Evolutionary conservation across 2,113 vertebrate species (phyloP).

Genomic region (Chaetodon trifascialis): DNA sequence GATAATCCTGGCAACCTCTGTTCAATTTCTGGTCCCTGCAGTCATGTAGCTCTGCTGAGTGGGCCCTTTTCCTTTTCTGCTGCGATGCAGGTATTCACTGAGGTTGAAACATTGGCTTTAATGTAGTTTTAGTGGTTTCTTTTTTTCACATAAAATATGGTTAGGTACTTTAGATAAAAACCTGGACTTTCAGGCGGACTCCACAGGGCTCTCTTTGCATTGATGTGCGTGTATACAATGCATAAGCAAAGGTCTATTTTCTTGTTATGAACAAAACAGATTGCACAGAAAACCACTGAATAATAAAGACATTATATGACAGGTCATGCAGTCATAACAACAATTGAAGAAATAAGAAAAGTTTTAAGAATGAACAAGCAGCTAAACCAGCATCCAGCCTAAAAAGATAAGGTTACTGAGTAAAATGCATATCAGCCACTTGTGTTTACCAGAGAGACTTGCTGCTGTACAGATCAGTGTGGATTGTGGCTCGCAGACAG

Average conservation of each 20-base stretch:
- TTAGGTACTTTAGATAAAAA: constrained; percentile 46
- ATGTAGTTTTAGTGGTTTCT: constrained; percentile 52
- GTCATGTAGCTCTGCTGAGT: constrained; percentile 72
- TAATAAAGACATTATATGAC: background rate
- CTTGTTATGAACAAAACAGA: constrained; percentile 1
- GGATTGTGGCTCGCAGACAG: background rate
- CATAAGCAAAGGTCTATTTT: background rate
- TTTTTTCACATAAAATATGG: constrained; percentile 47
- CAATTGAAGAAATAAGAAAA: background rate
- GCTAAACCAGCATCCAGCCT: background rate
- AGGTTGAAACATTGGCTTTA: constrained; percentile 64
- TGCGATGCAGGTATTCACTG: constrained; percentile 66
- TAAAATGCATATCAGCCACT: constrained; percentile 31
- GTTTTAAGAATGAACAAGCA: background rate
- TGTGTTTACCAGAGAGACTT: constrained; percentile 27
- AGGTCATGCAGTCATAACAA: background rate
- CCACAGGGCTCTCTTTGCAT: background rate
- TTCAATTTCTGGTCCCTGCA: constrained; percentile 62
- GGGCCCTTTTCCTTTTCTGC: constrained; percentile 62
- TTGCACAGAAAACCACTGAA: background rate
- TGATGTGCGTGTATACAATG: background rate
- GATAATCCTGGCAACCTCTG: constrained; percentile 59
- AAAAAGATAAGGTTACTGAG: constrained; percentile 18
- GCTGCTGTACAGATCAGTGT: background rate
- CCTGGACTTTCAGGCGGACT: constrained; percentile 11